phyloP scores from a whole-genome alignment of 35 echinoderm and acorn worm species.

The Ptychodera flava region DNA sequence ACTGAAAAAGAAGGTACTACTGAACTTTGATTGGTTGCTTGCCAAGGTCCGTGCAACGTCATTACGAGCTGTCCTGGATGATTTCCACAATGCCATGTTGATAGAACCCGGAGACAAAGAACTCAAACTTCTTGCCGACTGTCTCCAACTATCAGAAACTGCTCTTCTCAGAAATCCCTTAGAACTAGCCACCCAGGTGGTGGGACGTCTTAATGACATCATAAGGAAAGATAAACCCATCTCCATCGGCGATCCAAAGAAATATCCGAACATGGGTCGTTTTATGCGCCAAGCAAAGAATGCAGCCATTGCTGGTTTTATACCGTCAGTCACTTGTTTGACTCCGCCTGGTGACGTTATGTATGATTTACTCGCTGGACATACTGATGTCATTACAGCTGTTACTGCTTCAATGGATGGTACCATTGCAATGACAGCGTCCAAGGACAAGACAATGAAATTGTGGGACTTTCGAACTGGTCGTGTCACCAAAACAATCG shows the following conservation, averaged over 20 bases:
- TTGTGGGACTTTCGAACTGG: constrained; percentile 83
- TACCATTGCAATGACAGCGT: constrained; percentile 58
- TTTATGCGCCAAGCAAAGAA: constrained; percentile 52
- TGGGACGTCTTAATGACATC: constrained; percentile 58
- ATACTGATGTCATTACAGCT: constrained; percentile 74
- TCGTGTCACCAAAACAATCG: constrained; percentile 79
- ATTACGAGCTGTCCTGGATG: constrained; percentile 36
- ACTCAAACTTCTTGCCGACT: constrained; percentile 62
- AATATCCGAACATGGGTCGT: constrained; percentile 46
- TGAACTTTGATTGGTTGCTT: constrained; percentile 86
- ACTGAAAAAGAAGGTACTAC: constrained; percentile 58
- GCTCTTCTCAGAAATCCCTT: constrained; percentile 59
- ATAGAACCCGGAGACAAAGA: constrained; percentile 71
- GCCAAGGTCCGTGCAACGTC: constrained; percentile 71
- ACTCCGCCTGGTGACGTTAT: constrained; percentile 82
- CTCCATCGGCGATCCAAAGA: constrained; percentile 61
- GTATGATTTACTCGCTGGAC: constrained; percentile 87
- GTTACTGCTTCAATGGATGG: constrained; percentile 51
- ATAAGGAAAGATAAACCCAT: constrained; percentile 70
- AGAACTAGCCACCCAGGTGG: constrained; percentile 77
- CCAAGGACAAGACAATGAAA: constrained; percentile 65
- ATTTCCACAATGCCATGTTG: constrained; percentile 72
- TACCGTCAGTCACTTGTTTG: constrained; percentile 75
- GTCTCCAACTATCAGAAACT: constrained; percentile 45
- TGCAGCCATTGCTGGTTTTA: constrained; percentile 46